Conservation (phyloP, 2,113 vertebrate species). For the Colaptes auratus region DNA sequence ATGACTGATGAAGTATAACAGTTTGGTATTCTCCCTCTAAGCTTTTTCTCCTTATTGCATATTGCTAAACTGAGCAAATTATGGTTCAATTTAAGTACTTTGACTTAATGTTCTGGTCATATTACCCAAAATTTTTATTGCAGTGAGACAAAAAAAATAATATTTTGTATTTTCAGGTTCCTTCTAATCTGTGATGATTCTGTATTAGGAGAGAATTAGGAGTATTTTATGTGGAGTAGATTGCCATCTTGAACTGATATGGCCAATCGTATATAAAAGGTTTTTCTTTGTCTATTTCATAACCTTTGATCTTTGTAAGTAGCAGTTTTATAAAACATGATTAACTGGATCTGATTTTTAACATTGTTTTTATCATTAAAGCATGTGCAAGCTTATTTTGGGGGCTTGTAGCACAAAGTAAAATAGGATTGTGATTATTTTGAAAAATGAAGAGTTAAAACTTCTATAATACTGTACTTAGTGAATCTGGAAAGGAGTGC, state of each 20-base stretch:
- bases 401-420: neutral
- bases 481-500: neutral
- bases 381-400: neutral
- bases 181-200: neutral
- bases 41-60: neutral
- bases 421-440: neutral
- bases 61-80: neutral
- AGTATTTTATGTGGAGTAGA: neutral
- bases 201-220: neutral
- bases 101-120: accelerated
- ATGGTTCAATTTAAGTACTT: neutral
- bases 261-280: neutral
- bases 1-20: neutral
- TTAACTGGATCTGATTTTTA: neutral
- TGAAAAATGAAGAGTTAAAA: neutral
- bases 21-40: neutral
- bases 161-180: neutral
- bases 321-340: neutral
- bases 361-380: neutral
- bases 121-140: neutral
- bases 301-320: neutral
- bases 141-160: neutral
- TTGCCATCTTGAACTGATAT: neutral
- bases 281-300: neutral
- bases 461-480: neutral